These are phyloP conservation scores for Calosoma granatense DNA, from an alignment of 1,140 invertebrate species.

Conservation along the genomic window DNA sequence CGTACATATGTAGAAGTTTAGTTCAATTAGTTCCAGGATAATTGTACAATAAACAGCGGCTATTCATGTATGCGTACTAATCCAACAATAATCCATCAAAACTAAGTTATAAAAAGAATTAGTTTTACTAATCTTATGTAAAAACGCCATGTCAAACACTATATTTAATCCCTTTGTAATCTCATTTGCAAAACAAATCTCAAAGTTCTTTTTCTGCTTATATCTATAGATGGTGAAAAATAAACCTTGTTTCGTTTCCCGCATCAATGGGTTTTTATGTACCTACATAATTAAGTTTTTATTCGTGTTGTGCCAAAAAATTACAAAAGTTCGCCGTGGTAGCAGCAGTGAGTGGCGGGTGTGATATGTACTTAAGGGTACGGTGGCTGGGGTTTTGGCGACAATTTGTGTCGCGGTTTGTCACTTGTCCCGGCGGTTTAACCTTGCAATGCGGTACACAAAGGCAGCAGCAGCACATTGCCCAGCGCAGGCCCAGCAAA, in stretches of 20 bases:
- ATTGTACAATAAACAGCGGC: too few relatives aligned
- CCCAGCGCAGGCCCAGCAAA: too few relatives aligned
- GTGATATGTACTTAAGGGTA: neutral
- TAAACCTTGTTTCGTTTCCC: neutral
- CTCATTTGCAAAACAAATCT: neutral
- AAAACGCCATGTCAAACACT: neutral
- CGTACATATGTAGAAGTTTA: too few relatives aligned
- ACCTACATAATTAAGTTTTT: neutral
- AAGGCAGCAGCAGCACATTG: slow-evolving; percentile 7
- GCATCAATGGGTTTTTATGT: neutral
- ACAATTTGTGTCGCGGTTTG: neutral
- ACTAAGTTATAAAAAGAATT: slow-evolving; percentile 14
- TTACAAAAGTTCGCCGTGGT: neutral
- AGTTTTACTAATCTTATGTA: neutral
- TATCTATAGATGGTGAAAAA: neutral
- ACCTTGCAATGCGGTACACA: neutral
- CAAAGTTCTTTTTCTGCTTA: neutral
- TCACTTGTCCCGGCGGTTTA: neutral
- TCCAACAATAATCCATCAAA: neutral
- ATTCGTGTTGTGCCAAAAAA: neutral
- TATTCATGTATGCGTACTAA: too few relatives aligned
- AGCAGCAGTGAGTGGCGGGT: neutral
- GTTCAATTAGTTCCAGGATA: too few relatives aligned
- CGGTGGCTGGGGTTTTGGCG: neutral
- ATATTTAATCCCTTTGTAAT: neutral